Conservation (phyloP, 2,888 invertebrate species). For the Hirtodrosophila trivittata region DNA sequence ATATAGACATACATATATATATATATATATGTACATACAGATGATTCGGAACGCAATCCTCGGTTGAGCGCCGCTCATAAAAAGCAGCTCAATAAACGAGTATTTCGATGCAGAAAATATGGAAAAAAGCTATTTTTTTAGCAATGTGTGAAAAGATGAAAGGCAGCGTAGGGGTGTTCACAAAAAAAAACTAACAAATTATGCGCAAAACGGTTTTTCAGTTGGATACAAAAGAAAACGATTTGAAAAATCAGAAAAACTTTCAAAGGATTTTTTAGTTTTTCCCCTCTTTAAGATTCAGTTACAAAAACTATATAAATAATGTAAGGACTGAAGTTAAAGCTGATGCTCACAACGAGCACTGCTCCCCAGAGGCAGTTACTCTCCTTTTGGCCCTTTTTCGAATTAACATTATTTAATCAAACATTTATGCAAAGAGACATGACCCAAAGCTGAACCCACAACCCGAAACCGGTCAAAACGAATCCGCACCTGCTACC, state of each 20-base stretch:
- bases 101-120: neutral
- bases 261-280: neutral
- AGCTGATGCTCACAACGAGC: conserved; percentile 6
- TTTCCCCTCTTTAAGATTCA: too few species aligned
- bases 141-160: too few species aligned
- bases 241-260: too few species aligned
- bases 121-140: too few species aligned
- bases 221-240: too few species aligned
- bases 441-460: conserved; percentile 33
- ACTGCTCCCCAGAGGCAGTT: conserved; percentile 22
- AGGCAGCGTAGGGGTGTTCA: too few species aligned
- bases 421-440: conserved; percentile 61
- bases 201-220: too few species aligned
- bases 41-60: neutral
- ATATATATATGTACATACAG: neutral
- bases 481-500: conserved; percentile 60
- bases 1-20: conserved; percentile 6
- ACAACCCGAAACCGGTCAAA: conserved; percentile 8
- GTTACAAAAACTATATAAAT: too few species aligned
- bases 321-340: conserved; percentile 1
- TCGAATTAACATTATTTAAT: conserved; percentile 76
- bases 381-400: conserved; percentile 36
- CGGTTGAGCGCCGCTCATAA: neutral
- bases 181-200: too few species aligned
- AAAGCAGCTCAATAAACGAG: neutral